Evolutionary conservation across 2,888 invertebrate species (phyloP).

Genomic region (Meteorus colon): DNA sequence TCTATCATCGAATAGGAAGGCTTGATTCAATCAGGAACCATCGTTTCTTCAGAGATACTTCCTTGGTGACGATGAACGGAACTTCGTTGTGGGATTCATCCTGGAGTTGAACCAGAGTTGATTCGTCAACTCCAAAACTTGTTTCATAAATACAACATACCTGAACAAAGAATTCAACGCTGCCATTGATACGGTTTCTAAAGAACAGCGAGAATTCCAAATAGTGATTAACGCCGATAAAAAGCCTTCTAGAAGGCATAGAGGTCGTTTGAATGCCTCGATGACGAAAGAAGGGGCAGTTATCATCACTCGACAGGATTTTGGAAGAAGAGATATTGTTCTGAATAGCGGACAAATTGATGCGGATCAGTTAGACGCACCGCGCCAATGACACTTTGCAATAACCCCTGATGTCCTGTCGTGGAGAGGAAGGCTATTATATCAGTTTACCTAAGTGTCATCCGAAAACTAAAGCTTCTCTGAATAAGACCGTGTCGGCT

Average conservation of each 20-base stretch:
- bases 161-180: no score
- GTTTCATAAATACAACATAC: background rate
- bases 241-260: slow-evolving; percentile 57
- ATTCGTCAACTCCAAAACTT: background rate
- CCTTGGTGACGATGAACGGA: no score
- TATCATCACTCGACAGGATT: slow-evolving; percentile 57
- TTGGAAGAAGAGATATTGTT: slow-evolving; percentile 15
- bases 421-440: slow-evolving; percentile 60
- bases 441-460: slow-evolving; percentile 47
- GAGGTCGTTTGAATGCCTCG: slow-evolving; percentile 58
- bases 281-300: slow-evolving; percentile 57
- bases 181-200: no score
- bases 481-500: slow-evolving; percentile 56
- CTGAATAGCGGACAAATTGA: no score
- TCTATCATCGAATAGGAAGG: no score
- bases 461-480: slow-evolving; percentile 59
- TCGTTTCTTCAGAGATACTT: no score
- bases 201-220: no score
- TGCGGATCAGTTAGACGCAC: no score
- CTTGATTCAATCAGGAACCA: no score
- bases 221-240: slow-evolving; percentile 57
- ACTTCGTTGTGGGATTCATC: background rate
- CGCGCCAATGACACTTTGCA: slow-evolving; percentile 7
- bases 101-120: background rate
- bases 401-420: slow-evolving; percentile 44